Conservation (phyloP, 2,113 vertebrate species). For the Lycaon pictus region DNA sequence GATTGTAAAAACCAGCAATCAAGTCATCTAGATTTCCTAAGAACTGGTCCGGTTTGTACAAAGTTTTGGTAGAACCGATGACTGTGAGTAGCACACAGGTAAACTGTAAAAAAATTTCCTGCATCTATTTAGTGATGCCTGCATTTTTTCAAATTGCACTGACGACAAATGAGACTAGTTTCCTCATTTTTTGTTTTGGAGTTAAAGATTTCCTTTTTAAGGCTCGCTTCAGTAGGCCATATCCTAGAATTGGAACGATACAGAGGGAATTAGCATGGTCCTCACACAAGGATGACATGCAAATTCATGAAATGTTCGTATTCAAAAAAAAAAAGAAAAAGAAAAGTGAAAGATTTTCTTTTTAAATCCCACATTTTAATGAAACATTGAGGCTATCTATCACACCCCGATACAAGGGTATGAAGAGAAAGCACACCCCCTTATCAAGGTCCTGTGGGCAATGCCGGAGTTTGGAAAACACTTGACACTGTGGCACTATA, state of each 20-base stretch:
- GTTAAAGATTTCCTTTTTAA: not conserved
- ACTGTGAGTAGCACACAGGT: fast-evolving
- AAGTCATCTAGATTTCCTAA: not conserved
- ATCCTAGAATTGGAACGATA: too few relatives aligned
- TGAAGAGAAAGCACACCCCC: not conserved
- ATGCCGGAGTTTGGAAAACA: not conserved
- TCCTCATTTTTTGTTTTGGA: not conserved
- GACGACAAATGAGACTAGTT: too few relatives aligned
- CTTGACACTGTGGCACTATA: not conserved
- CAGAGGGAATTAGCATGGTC: too few relatives aligned
- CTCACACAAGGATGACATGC: too few relatives aligned
- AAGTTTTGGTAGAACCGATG: not conserved
- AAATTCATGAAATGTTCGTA: too few relatives aligned
- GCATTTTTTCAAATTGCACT: too few relatives aligned
- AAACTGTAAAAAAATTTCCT: not conserved
- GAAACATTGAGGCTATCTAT: not conserved
- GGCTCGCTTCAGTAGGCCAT: too few relatives aligned
- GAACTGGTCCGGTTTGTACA: fast-evolving
- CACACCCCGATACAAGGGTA: fast-evolving
- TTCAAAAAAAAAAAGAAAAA: too few relatives aligned
- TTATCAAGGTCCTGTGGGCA: too few relatives aligned
- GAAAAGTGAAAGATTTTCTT: not conserved
- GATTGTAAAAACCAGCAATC: too few relatives aligned
- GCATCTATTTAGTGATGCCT: fast-evolving
- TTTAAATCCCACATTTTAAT: not conserved